Evolutionary conservation across 2,888 invertebrate genomes (phyloP).

Genomic region (Clivina fossor): DNA sequence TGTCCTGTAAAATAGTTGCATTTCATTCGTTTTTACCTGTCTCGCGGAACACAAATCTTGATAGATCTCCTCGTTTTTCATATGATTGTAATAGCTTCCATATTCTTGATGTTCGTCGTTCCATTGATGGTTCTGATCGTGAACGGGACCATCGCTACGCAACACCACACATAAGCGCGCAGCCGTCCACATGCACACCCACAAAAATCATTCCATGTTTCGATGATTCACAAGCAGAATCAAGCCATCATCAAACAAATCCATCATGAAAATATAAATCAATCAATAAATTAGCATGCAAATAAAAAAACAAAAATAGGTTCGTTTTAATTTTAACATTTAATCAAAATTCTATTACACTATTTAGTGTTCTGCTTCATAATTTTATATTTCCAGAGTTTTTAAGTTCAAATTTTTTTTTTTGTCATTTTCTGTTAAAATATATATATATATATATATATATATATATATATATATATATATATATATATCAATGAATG

Average conservation of each 20-base stretch:
- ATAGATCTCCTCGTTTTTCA: constrained; percentile 90
- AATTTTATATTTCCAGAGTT: too few relatives aligned
- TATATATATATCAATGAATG: too few relatives aligned
- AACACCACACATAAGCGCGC: constrained; percentile 42
- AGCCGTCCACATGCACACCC: constrained; percentile 29
- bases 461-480: too few relatives aligned
- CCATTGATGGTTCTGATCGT: constrained; percentile 39
- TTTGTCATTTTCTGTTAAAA: too few relatives aligned
- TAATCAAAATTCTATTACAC: too few relatives aligned
- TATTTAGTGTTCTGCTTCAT: too few relatives aligned
- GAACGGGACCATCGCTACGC: constrained; percentile 48
- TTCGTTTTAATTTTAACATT: not conserved
- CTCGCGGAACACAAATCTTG: constrained; percentile 84
- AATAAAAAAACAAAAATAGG: not conserved
- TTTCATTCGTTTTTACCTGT: constrained; percentile 30
- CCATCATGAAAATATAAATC: not conserved
- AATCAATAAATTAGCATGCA: not conserved
- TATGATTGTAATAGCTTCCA: constrained; percentile 69
- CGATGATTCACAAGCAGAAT: too few relatives aligned
- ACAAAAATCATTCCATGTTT: constrained; percentile 31
- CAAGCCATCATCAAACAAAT: constrained; percentile 9
- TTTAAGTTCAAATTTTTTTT: too few relatives aligned
- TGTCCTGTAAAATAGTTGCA: too few relatives aligned
- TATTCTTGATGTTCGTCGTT: constrained; percentile 62
- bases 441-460: too few relatives aligned